Evolutionary conservation across 2,888 invertebrate genomes (phyloP).

Genomic region (Schrankia costaestrigalis): DNA sequence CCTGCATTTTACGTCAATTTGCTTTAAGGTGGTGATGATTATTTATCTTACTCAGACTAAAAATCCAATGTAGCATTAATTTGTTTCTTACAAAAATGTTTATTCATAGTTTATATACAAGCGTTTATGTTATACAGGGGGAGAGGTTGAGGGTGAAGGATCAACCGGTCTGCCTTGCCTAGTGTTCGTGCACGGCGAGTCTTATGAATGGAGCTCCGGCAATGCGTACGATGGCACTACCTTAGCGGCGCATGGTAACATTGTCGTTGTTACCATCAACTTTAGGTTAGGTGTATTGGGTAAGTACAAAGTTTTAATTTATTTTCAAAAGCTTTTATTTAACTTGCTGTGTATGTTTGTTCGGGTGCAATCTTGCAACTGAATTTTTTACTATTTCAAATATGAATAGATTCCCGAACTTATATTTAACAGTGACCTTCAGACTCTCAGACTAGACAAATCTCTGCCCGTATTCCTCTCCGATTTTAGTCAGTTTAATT

Average conservation of each 20-base stretch:
- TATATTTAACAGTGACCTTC: too few species aligned
- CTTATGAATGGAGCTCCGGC: slow-evolving; percentile 98
- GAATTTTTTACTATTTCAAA: too few species aligned
- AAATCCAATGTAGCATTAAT: too few species aligned
- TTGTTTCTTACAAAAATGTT: too few species aligned
- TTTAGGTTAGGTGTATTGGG: slow-evolving; percentile 94
- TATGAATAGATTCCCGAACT: too few species aligned
- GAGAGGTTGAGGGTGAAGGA: slow-evolving; percentile 68
- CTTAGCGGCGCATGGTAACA: slow-evolving; percentile 93
- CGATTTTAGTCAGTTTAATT: too few species aligned
- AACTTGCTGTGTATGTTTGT: neutral
- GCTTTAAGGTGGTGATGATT: too few species aligned
- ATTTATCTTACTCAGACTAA: too few species aligned
- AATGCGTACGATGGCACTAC: slow-evolving; percentile 98
- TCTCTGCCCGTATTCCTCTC: too few species aligned
- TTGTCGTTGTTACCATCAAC: slow-evolving; percentile 95
- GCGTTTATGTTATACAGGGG: slow-evolving; percentile 34
- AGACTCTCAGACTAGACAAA: too few species aligned
- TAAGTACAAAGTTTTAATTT: slow-evolving; percentile 70
- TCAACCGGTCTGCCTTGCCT: slow-evolving; percentile 88
- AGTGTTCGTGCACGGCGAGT: slow-evolving; percentile 96
- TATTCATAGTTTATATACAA: slow-evolving; percentile 4
- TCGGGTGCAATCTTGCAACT: too few species aligned
- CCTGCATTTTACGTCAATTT: too few species aligned
- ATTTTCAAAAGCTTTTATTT: neutral